Conservation (phyloP, 2,113 vertebrate genomes). For the Spilogale gracilis region DNA sequence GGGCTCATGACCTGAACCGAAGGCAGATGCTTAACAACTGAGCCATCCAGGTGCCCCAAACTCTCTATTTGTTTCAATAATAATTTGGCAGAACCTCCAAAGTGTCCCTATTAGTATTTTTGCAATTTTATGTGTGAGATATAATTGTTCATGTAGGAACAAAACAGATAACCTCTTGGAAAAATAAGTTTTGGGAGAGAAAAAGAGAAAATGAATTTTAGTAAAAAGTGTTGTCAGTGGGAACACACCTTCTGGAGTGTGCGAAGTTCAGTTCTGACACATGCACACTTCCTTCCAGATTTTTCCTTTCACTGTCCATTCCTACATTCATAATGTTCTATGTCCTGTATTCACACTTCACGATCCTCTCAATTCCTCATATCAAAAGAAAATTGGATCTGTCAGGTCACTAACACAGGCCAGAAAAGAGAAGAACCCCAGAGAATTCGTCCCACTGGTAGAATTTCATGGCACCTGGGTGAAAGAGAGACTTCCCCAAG, state of each 20-base stretch:
- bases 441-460: neutral
- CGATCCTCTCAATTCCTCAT: neutral
- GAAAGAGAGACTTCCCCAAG: neutral
- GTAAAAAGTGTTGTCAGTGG: neutral
- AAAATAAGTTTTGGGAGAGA: constrained; percentile 12
- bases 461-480: neutral
- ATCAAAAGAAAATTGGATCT: neutral
- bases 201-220: neutral
- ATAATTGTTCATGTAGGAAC: neutral
- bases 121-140: neutral
- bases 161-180: neutral
- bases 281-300: neutral
- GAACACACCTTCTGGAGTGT: neutral
- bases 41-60: neutral
- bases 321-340: neutral
- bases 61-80: constrained; percentile 24
- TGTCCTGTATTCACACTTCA: neutral
- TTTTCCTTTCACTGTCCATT: neutral
- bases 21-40: too few relatives aligned
- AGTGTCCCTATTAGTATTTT: neutral
- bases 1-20: too few relatives aligned
- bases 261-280: neutral
- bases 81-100: constrained; percentile 20
- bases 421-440: neutral
- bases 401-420: neutral